phyloP scores from a whole-genome alignment of 1,140 invertebrate genomes.

The Colletes gigas region DNA sequence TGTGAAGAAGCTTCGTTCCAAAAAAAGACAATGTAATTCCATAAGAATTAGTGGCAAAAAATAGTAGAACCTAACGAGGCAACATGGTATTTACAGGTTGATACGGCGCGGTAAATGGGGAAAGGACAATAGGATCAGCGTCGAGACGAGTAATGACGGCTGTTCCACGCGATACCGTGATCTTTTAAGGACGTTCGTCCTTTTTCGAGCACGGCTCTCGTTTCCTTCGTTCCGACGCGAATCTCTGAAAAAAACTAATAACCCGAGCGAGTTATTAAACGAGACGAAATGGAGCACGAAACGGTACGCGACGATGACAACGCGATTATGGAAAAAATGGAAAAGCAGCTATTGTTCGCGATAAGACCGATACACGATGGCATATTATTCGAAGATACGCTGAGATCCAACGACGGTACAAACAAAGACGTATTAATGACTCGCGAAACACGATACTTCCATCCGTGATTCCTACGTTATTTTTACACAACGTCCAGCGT shows the following conservation, averaged over 20 bases:
- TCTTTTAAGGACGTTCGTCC: slow-evolving; percentile 17
- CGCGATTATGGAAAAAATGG: slow-evolving; percentile 4
- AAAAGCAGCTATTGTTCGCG: neutral
- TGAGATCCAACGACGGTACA: neutral
- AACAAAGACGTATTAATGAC: slow-evolving; percentile 41
- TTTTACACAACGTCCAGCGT: slow-evolving; percentile 2
- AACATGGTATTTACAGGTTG: slow-evolving; percentile 7
- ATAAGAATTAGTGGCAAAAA: slow-evolving; percentile 5
- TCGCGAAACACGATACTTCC: slow-evolving; percentile 27
- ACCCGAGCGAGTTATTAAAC: neutral
- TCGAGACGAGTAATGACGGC: slow-evolving; percentile 24
- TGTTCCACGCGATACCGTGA: slow-evolving; percentile 7
- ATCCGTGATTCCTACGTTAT: slow-evolving; percentile 4
- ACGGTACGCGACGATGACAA: neutral
- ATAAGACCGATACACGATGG: slow-evolving; percentile 34
- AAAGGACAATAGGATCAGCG: slow-evolving; percentile 30
- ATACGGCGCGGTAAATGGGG: slow-evolving; percentile 1
- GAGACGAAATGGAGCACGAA: neutral
- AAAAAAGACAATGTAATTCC: too few species aligned
- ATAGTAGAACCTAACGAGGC: slow-evolving; percentile 17
- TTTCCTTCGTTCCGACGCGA: neutral
- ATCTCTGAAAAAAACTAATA: neutral
- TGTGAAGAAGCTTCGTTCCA: too few species aligned
- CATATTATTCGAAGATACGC: slow-evolving; percentile 38
- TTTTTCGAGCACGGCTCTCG: neutral